Base-by-base conservation (phyloP, 2,888 invertebrate species). In the Rhamphomyia laevipes region DNA sequence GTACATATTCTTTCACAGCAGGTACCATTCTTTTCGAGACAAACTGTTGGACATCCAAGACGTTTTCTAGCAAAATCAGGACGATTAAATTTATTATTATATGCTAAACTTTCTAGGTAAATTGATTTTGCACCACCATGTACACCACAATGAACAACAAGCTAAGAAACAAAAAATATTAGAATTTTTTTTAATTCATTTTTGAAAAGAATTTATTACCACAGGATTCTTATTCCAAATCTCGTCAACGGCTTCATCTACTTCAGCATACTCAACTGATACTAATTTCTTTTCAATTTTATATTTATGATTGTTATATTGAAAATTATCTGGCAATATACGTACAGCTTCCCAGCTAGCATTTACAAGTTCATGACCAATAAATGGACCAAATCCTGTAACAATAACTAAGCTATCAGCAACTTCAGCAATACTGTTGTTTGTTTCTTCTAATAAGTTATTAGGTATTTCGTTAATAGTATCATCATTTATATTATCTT, bases 301-400 rank as follows among this genome's bases (percentile, higher is more conserved):
- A 43, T 76, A 67, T 15, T 67, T 60, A 41, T 67, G 65, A 7
- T 73, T 64, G 33, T 70, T 59, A 48, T 65, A 53, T 23, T 40
- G 6, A n/a, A 62, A 52, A n/a, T 35, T 40, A 18, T 74, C 64
- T 5, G 74, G 73, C 33, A 83, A 63, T 43, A 76, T 59, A 56
- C 80, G 75, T 0, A 86, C 87, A 15, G 84, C 80, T 61, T 82
- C 80, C 86, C 86, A 87, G 62, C 86, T 87, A 3, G 87, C 80
- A 65, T 89, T 89, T 5, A 82, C 67, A 2, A 59, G 51, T 48
- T 67, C 64, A 60, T 87, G 82, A 4, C 71, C 72, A 16, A 70
- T 65, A 70, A 88, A 89, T 18, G 84, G 84, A 1, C 86, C 87
- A 70, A 88, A 89, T n/a, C 87, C 88, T 52, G 82, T 80, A 4